phyloP scores from a whole-genome alignment of 2,113 vertebrate genomes.

The Butastur rufipennis region DNA sequence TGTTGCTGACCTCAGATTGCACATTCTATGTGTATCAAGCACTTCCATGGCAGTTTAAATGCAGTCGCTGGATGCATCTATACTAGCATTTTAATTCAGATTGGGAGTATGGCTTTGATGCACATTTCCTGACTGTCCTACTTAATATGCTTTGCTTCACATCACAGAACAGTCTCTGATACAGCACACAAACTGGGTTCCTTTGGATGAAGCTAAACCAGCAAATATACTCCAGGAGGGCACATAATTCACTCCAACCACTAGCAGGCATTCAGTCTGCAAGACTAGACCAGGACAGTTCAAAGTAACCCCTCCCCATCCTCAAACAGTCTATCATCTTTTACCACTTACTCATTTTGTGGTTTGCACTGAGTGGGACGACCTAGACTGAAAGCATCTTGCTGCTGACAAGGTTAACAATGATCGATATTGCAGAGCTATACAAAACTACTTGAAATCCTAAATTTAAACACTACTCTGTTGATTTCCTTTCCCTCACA shows the following conservation, averaged over 20 bases:
- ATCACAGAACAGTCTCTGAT: background rate
- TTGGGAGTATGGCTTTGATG: background rate
- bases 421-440: background rate
- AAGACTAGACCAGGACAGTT: background rate
- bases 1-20: background rate
- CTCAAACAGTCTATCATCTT: background rate
- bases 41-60: background rate
- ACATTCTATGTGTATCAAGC: background rate
- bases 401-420: background rate
- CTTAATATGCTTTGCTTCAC: background rate
- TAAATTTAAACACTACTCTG: background rate
- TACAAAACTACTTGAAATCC: background rate
- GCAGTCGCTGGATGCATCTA: background rate
- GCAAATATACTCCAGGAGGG: background rate
- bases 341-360: background rate
- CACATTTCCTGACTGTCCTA: background rate
- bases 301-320: background rate
- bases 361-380: background rate
- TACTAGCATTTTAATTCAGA: background rate
- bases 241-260: background rate
- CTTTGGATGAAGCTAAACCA: background rate
- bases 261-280: background rate
- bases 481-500: background rate
- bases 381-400: background rate
- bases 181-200: background rate